Base-by-base conservation (phyloP, 2,888 invertebrate genomes). In the Habrosyne pyritoides region DNA sequence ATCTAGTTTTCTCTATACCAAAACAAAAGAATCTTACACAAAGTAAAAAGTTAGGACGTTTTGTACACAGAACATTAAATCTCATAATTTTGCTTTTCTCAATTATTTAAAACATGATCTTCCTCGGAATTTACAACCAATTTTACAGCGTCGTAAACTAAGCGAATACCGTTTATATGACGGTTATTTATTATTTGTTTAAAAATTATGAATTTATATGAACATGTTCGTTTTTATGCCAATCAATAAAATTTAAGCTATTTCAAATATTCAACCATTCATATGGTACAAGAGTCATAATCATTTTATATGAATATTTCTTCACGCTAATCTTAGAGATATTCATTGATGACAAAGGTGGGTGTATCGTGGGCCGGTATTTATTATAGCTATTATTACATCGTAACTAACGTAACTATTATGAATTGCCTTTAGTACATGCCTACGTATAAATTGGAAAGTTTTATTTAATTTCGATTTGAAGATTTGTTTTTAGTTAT, bases 341-440 rank as follows among this genome's bases (percentile, higher is more conserved):
- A 36, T 60, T 56, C 24, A 33, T 50, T 42, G 61, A 71, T 65
- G 61, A 65, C 54, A 47, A 7, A 54, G n/a, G 83, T 80, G 60
- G 80, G 80, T 54, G 77, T 60, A 21, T n/a, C 67, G 82, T 83
- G 72, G 79, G 83, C 21, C 46, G 74, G 53, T 73, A 63, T 77
- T 80, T 77, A 76, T 75, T 67, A 57, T 53, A 55, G 59, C n/a
- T n/a, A n/a, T 64, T 69, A 71, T 71, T 68, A 67, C 64, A 60
- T 65, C 60, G 61, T 67, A 54, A 59, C 50, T 47, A 61, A 64
- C 57, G 54, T 51, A 57, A 64, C 55, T 59, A 57, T 69, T 64
- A 59, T 56, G 53, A 73, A 73, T 73, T 61, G 56, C 59, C 61
- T 60, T 58, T 65, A 57, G 62, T 61, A 63, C 54, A 55, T 59